A percentile compares a stretch with the other conserved stretches of the same genome.
phyloP scores from a whole-genome alignment of 1,140 invertebrate species.

The Cydia splendana region DNA sequence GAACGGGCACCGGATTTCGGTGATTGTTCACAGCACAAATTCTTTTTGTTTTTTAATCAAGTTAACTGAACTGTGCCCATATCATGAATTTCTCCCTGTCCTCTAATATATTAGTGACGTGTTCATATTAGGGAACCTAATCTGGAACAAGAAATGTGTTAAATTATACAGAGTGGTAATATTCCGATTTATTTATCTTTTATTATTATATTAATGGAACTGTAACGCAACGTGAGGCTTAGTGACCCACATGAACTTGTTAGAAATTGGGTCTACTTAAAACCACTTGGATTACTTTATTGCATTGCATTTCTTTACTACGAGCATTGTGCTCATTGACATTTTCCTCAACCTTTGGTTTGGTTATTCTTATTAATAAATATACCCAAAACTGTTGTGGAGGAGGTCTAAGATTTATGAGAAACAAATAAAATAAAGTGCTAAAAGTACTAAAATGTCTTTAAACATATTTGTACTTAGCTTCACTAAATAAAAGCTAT shows the following conservation, averaged over 20 bases:
- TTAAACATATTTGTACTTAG: too few species aligned
- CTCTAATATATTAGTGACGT: constrained; percentile 18
- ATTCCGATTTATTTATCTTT: not conserved
- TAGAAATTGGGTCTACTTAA: not conserved
- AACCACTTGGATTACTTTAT: not conserved
- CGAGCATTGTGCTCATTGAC: not conserved
- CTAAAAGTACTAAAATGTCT: too few species aligned
- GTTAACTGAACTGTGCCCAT: constrained; percentile 47
- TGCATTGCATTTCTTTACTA: not conserved
- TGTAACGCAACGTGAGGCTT: not conserved
- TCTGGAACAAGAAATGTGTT: not conserved
- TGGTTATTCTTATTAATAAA: not conserved
- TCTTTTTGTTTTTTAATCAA: not conserved
- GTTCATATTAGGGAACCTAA: not conserved
- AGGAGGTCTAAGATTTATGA: too few species aligned
- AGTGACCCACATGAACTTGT: constrained; percentile 1
- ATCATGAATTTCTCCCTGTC: constrained; percentile 46
- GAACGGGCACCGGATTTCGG: not conserved
- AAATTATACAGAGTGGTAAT: constrained; percentile 16
- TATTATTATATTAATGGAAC: not conserved
- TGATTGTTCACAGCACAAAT: constrained; percentile 12
- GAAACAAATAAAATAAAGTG: too few species aligned
- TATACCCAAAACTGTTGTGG: too few species aligned
- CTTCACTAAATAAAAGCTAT: too few species aligned
- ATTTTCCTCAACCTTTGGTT: not conserved